Evolutionary conservation across 2,113 vertebrate genomes (phyloP), one percentile per base, ranked within the genome.

Genomic region (Noturus placidus): DNA sequence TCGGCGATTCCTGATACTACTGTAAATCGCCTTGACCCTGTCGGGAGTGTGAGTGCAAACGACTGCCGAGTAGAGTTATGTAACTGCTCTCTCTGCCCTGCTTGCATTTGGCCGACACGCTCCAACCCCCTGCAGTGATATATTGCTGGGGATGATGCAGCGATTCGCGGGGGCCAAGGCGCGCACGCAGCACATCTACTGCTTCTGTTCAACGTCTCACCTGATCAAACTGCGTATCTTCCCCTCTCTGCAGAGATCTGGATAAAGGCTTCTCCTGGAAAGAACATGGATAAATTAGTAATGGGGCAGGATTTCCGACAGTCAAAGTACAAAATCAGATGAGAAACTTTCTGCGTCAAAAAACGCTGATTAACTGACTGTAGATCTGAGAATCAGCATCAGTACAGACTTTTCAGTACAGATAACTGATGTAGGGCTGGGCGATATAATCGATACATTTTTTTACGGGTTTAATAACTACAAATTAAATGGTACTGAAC

Each of bases 181-280:
- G 13, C 54, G 35, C 84, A 72, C 79, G n/a, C 70, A 35, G 79
- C 65, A 61, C 76, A 22, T 82, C 56, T 14, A 38, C 56, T 38
- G 79, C 79, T 27, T 38, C 56, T 61, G 5, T 38, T 82, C 27
- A 61, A 61, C 2, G 42, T 89, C 95, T 90, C 93, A 99, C 98
- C 97, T 99, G 98, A 94, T 99, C 98, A 97, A 99, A 99, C 94
- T 99, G 98, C 94, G 98, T 94, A 95, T 99, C 98, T 96, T 99
- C 98, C 92, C 98, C 98, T 95, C 98, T 97, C 92, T 99, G 98
- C 83, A 99, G 97, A 89, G 98, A 99, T 94, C 98, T 95, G 91
- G 98, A 99, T 92, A 99, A 94, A 1, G 94, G 96, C 91, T 99
- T 99, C 95, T 99, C 98, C 98, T 99, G 91, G 38, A 83, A n/a